These are phyloP conservation scores for Stenopsyche tienmushanensis DNA, from an alignment of 1,140 invertebrate genomes.

Conservation along the genomic window DNA sequence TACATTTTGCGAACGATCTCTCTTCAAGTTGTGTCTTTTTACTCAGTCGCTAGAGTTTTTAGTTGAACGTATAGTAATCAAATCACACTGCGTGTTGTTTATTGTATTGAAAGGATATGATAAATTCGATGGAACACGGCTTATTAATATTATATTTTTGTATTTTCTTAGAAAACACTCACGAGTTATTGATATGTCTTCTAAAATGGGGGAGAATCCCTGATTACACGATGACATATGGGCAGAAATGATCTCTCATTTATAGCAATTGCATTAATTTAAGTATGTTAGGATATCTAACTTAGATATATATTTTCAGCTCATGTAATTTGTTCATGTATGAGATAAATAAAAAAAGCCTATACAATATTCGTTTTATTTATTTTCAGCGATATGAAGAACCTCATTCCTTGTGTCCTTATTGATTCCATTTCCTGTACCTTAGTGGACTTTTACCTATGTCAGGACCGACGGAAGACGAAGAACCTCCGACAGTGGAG, in stretches of 20 bases:
- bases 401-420: too few species aligned
- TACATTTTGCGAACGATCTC: too few species aligned
- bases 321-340: constrained; percentile 43
- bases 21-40: too few species aligned
- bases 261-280: constrained; percentile 40
- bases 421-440: too few species aligned
- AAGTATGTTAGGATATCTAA: constrained; percentile 40
- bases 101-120: constrained; percentile 6
- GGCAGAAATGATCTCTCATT: constrained; percentile 40
- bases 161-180: constrained; percentile 42
- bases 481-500: too few species aligned
- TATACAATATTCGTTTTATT: background rate
- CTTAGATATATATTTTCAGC: constrained; percentile 42
- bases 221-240: constrained; percentile 30
- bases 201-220: background rate
- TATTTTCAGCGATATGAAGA: too few species aligned
- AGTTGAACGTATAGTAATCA: too few species aligned
- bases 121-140: constrained; percentile 33
- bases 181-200: constrained; percentile 33
- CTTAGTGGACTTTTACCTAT: too few species aligned
- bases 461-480: too few species aligned
- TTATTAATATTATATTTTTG: constrained; percentile 43
- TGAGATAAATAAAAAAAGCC: constrained; percentile 41
- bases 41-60: too few species aligned
- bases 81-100: too few species aligned